Conservation (phyloP, 2,113 vertebrate genomes). For the Arothron firmamentum region DNA sequence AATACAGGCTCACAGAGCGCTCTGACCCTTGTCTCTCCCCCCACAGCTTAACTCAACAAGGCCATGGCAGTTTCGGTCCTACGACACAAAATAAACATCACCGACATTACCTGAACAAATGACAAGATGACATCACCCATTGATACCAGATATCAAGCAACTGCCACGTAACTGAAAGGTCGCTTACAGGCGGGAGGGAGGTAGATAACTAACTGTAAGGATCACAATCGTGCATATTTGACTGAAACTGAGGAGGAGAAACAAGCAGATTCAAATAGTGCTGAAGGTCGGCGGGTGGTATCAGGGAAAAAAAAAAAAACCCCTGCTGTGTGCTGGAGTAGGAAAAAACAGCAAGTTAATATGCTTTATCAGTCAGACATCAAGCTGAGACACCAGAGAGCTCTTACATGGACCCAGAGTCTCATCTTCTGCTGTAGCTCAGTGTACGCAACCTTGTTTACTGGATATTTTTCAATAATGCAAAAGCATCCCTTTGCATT, state of each 20-base stretch:
- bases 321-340: no score
- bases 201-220: slow-evolving; percentile 24
- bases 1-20: slow-evolving; percentile 53
- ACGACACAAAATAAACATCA: slow-evolving; percentile 66
- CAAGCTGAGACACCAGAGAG: slow-evolving; percentile 24
- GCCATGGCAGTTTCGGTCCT: slow-evolving; percentile 66
- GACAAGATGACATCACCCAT: slow-evolving; percentile 68
- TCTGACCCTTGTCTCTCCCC: slow-evolving; percentile 37
- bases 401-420: slow-evolving; percentile 31
- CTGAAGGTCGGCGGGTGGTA: no score
- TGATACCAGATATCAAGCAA: slow-evolving; percentile 62
- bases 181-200: background rate
- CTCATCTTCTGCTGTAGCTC: slow-evolving; percentile 20
- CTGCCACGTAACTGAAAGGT: slow-evolving; percentile 42
- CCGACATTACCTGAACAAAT: slow-evolving; percentile 65
- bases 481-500: slow-evolving; percentile 46
- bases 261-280: background rate
- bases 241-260: slow-evolving; percentile 34
- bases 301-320: no score
- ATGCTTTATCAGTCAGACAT: slow-evolving; percentile 23
- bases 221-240: slow-evolving; percentile 9
- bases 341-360: background rate
- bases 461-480: slow-evolving; percentile 60
- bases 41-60: slow-evolving; percentile 63
- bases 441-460: background rate